These are phyloP conservation scores for Scatophagus argus DNA, from an alignment of 2,113 vertebrate genomes.

Conservation along the genomic window DNA sequence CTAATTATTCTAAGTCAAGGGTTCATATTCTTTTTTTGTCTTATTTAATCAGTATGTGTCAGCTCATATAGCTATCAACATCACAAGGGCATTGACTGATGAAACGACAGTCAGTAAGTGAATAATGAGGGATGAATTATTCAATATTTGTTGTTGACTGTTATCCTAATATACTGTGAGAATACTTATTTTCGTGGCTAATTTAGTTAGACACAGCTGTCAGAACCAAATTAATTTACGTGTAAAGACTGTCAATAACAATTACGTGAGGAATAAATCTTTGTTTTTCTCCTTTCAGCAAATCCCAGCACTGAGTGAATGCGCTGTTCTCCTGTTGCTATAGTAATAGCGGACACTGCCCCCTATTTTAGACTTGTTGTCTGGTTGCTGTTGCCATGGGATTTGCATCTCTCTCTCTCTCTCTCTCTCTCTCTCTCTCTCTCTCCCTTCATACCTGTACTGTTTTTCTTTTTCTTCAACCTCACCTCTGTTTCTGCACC, in stretches of 20 bases:
- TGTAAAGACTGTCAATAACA: conserved; percentile 65
- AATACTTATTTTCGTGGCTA: conserved; percentile 6
- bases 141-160: neutral
- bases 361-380: conserved; percentile 89
- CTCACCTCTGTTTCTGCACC: conserved; percentile 53
- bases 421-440: conserved; percentile 45
- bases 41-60: neutral
- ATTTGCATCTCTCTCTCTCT: conserved; percentile 82
- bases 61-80: neutral
- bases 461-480: conserved; percentile 66
- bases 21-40: neutral
- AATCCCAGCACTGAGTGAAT: conserved; percentile 81
- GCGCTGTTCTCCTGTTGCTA: conserved; percentile 87
- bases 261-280: conserved; percentile 67
- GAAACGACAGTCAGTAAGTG: conserved; percentile 3
- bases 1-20: neutral
- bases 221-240: conserved; percentile 47
- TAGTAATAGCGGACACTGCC: conserved; percentile 90
- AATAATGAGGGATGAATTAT: conserved; percentile 10
- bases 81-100: neutral
- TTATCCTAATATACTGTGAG: conserved; percentile 18
- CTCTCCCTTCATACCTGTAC: conserved; percentile 41
- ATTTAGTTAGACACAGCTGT: conserved; percentile 45
- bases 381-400: conserved; percentile 89
- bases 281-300: conserved; percentile 82